phyloP scores from a whole-genome alignment of 1,140 invertebrate species.

The Neodiprion fabricii region DNA sequence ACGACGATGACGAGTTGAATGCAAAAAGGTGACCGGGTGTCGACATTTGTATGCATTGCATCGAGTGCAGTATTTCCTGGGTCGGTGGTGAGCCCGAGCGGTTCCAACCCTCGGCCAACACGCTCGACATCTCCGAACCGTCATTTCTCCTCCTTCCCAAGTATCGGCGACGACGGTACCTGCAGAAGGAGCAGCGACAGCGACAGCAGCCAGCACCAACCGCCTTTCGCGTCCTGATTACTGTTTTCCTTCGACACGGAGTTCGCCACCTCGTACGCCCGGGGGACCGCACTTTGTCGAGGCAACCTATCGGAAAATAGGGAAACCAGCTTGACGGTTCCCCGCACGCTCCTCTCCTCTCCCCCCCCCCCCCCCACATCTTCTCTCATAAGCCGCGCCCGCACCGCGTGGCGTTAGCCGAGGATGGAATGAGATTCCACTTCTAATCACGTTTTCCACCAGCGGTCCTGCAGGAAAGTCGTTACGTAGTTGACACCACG shows the following conservation, averaged over 20 bases:
- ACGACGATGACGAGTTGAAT: too few relatives aligned
- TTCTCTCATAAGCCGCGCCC: neutral
- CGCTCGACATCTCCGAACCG: constrained; percentile 26
- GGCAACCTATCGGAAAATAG: constrained; percentile 21
- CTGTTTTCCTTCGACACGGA: constrained; percentile 50
- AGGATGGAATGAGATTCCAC: constrained; percentile 4
- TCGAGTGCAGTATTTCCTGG: constrained; percentile 38
- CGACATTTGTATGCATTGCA: constrained; percentile 62
- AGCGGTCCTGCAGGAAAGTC: neutral
- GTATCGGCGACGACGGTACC: neutral
- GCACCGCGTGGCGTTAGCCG: neutral
- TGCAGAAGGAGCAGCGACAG: neutral
- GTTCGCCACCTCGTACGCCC: constrained; percentile 20
- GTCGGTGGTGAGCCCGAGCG: constrained; percentile 50
- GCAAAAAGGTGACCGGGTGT: constrained; percentile 7
- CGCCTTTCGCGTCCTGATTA: constrained; percentile 47
- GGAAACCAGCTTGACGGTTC: constrained; percentile 32
- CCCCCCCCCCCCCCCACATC: neutral
- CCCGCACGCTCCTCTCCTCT: constrained; percentile 16
- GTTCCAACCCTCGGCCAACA: constrained; percentile 29
- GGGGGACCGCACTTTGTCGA: constrained; percentile 23
- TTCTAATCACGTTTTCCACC: constrained; percentile 4
- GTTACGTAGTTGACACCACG: neutral
- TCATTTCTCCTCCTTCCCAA: constrained; percentile 21
- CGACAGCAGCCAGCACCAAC: neutral